Conservation (phyloP, 1,140 invertebrate genomes). For the Prorops nasuta region DNA sequence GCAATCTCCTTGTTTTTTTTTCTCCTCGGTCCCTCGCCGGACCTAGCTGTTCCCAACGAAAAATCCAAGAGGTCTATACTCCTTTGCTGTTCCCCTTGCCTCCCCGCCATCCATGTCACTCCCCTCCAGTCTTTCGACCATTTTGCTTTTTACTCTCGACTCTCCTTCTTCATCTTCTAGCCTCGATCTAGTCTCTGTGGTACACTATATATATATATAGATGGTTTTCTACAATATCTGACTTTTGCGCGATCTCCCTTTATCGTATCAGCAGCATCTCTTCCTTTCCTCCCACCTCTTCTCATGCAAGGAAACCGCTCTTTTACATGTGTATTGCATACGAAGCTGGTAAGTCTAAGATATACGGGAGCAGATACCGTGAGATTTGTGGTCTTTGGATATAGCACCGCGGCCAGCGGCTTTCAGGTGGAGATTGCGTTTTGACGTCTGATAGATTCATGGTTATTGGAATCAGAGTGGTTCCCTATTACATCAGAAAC, state of each 20-base stretch:
- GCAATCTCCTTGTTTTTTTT: constrained; percentile 39
- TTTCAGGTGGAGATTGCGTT: constrained; percentile 54
- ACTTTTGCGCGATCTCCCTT: no score
- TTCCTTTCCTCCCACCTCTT: constrained; percentile 6
- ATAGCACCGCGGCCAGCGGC: constrained; percentile 17
- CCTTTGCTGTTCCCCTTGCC: constrained; percentile 6
- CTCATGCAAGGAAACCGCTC: constrained; percentile 1
- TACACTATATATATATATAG: no score
- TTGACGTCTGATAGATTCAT: constrained; percentile 58
- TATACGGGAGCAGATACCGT: constrained; percentile 39
- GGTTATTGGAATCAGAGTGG: constrained; percentile 56
- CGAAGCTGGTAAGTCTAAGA: constrained; percentile 28
- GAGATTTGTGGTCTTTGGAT: constrained; percentile 45
- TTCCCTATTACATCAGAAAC: constrained; percentile 38
- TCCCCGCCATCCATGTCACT: no score
- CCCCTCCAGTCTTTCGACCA: not conserved
- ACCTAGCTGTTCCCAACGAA: constrained; percentile 13
- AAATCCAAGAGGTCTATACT: constrained; percentile 27
- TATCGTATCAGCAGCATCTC: not conserved
- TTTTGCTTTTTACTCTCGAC: no score
- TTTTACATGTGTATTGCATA: constrained; percentile 31
- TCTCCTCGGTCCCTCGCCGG: constrained; percentile 21
- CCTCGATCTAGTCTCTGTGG: no score
- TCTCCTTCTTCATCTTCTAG: not conserved
- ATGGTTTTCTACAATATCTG: no score